Conservation (phyloP, 2,888 invertebrate species). For the Synergus japonicus region DNA sequence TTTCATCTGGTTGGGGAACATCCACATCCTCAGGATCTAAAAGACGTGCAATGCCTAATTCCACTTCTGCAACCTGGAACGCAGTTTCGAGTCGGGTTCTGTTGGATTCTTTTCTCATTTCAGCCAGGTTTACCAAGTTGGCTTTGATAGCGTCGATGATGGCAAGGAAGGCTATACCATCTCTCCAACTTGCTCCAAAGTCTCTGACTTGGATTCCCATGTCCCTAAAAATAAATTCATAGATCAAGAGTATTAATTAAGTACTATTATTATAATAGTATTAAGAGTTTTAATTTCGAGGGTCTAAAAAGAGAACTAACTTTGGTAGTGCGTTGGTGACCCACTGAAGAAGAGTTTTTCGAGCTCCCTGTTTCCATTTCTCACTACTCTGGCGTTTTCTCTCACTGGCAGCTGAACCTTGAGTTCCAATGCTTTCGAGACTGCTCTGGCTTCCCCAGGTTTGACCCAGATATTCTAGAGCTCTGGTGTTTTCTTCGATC, state of each 20-base stretch:
- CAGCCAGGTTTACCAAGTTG: constrained; percentile 92
- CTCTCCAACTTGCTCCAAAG: constrained; percentile 97
- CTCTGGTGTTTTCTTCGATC: constrained; percentile 97
- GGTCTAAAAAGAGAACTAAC: constrained; percentile 77
- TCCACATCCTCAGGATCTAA: constrained; percentile 98
- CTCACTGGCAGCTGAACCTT: constrained; percentile 81
- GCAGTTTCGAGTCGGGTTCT: constrained; percentile 92
- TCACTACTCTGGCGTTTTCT: constrained; percentile 80
- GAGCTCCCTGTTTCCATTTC: constrained; percentile 92
- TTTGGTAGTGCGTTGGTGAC: constrained; percentile 93
- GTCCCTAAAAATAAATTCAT: constrained; percentile 81
- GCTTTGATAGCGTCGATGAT: constrained; percentile 97
- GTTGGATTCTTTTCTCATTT: constrained; percentile 88
- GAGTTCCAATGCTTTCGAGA: constrained; percentile 88
- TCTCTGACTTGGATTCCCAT: constrained; percentile 93
- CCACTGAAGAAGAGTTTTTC: constrained; percentile 95
- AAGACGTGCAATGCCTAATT: constrained; percentile 93
- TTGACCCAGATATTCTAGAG: constrained; percentile 90
- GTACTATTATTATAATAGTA: too few species aligned
- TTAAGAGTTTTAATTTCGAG: not conserved
- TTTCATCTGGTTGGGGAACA: constrained; percentile 96
- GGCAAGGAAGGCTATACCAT: constrained; percentile 96
- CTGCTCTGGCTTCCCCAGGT: constrained; percentile 90
- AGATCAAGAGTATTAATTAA: constrained; percentile 7
- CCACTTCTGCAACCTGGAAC: constrained; percentile 93